Evolutionary conservation across 2,888 invertebrate species (phyloP).

Genomic region (Athripsodes cinereus): DNA sequence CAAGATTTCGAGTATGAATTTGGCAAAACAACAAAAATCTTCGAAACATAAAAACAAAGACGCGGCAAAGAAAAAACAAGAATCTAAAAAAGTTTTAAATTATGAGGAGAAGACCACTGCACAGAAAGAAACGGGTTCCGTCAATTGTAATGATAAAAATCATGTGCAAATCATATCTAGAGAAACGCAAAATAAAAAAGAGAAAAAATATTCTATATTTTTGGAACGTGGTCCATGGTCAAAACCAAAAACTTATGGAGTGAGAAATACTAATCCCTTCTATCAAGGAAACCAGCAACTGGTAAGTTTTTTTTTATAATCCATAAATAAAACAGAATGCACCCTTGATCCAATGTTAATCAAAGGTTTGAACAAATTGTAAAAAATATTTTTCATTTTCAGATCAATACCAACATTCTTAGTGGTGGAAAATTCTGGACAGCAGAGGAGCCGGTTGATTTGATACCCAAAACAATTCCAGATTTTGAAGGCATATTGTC

Average conservation of each 20-base stretch:
- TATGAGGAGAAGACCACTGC: background rate
- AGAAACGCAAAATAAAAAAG: slow-evolving; percentile 9
- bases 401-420: slow-evolving; percentile 19
- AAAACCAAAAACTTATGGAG: slow-evolving; percentile 2
- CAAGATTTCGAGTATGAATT: slow-evolving; percentile 9
- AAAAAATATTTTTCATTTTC: slow-evolving; percentile 2
- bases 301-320: slow-evolving; percentile 8
- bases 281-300: slow-evolving; percentile 11
- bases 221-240: slow-evolving; percentile 19
- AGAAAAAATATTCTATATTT: slow-evolving; percentile 7
- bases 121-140: background rate
- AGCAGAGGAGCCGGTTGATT: slow-evolving; percentile 5
- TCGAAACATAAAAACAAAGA: background rate
- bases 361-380: background rate
- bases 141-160: slow-evolving; percentile 1
- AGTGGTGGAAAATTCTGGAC: slow-evolving; percentile 19
- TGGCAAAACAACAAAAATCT: background rate
- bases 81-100: background rate
- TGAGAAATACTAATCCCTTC: slow-evolving; percentile 9
- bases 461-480: slow-evolving; percentile 15
- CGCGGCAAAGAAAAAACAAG: too few relatives aligned
- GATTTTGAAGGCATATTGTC: background rate
- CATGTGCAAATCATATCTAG: slow-evolving; percentile 2
- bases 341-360: background rate
- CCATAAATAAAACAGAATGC: too few relatives aligned